phyloP scores from a whole-genome alignment of 2,797 vertebrate species.

The Merluccius polli region DNA sequence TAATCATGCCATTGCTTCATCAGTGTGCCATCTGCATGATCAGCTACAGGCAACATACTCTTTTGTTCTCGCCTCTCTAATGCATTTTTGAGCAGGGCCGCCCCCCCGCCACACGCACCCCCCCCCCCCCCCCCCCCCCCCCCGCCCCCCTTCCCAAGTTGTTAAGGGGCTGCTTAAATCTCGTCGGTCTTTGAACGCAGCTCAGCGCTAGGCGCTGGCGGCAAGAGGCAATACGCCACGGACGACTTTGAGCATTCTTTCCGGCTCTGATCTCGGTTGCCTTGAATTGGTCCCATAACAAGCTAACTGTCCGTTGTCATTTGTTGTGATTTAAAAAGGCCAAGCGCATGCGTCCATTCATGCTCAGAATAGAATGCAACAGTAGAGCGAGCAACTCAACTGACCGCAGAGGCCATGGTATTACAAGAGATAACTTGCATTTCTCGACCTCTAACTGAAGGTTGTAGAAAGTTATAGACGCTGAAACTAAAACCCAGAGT shows the following conservation, averaged over 20 bases:
- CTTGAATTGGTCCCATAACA: background rate
- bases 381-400: background rate
- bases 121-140: slow-evolving; percentile 25
- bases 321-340: too few species aligned
- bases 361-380: background rate
- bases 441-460: background rate
- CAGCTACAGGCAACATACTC: slow-evolving; percentile 43
- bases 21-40: slow-evolving; percentile 48
- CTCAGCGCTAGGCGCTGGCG: slow-evolving; percentile 23
- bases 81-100: slow-evolving; percentile 38
- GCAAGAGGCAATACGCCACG: background rate
- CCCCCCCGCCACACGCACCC: background rate
- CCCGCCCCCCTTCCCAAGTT: slow-evolving; percentile 37
- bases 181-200: slow-evolving; percentile 47
- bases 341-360: background rate
- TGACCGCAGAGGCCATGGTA: background rate
- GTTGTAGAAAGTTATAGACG: background rate
- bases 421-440: background rate
- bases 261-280: background rate
- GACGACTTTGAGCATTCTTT: background rate
- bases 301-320: too few species aligned
- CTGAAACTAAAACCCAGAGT: too few species aligned
- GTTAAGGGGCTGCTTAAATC: slow-evolving; percentile 52
- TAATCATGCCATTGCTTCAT: slow-evolving; percentile 30
- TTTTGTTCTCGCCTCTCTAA: slow-evolving; percentile 46